phyloP scores from a whole-genome alignment of 2,797 vertebrate species.

The Discoglossus pictus region DNA sequence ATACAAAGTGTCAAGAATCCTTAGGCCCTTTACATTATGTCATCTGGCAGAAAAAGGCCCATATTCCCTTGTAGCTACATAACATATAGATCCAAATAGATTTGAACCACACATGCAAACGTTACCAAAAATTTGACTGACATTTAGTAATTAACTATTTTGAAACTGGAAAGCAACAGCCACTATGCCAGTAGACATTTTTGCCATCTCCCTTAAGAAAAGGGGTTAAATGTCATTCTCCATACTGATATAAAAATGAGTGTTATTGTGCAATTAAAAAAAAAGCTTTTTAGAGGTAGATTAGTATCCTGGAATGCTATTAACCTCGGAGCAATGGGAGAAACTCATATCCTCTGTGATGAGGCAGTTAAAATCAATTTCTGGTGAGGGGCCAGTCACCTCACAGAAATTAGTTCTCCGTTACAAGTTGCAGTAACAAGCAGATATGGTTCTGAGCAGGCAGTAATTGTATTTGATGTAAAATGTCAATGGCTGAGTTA shows the following conservation, averaged over 20 bases:
- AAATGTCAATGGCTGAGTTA: slow-evolving; percentile 39
- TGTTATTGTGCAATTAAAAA: slow-evolving; percentile 63
- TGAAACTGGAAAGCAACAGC: not conserved
- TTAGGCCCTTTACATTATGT: no score
- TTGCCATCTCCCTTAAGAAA: slow-evolving; percentile 13
- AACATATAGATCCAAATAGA: no score
- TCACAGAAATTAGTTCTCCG: slow-evolving; percentile 60
- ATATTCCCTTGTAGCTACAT: no score
- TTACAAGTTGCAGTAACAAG: slow-evolving; percentile 54
- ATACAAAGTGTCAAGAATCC: no score
- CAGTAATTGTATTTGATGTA: slow-evolving; percentile 44
- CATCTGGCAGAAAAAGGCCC: no score
- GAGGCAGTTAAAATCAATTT: slow-evolving; percentile 59
- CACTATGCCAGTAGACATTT: slow-evolving; percentile 3
- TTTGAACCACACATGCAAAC: no score
- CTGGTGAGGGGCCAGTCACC: slow-evolving; percentile 59
- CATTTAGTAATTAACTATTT: not conserved
- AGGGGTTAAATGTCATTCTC: slow-evolving; percentile 57
- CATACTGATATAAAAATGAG: slow-evolving; percentile 64
- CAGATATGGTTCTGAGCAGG: slow-evolving; percentile 53
- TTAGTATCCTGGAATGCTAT: slow-evolving; percentile 66
- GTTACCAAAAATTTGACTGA: no score
- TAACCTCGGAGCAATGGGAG: slow-evolving; percentile 60
- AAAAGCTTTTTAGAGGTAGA: slow-evolving; percentile 62
- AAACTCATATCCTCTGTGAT: slow-evolving; percentile 56